Evolutionary conservation across 2,113 vertebrate genomes (phyloP), one percentile per base, ranked within the genome.

Genomic region (Eubucco bourcierii): DNA sequence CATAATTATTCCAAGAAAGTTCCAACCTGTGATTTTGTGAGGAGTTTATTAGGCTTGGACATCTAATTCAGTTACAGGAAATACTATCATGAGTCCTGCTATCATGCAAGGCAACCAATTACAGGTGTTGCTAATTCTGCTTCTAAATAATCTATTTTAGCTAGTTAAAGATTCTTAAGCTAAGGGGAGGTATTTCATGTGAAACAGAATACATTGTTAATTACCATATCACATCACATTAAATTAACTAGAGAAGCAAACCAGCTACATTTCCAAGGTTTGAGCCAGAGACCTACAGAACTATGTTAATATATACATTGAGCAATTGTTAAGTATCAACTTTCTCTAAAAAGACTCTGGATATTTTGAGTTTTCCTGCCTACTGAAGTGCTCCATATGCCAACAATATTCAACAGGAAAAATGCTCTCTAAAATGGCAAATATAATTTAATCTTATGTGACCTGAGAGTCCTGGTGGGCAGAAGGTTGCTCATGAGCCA

Each of bases 291-390:
- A 29, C 25, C n/a, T 10, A 71, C 8, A 71, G 7, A 80, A 72
- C 59, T 9, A 75, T 9, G 7, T 8, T 37, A 55, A 47, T 25
- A 64, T 1, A 23, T 12, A 5, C 31, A 83, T 0, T 29, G 12
- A 39, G 15, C 67, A 71, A 82, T 11, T 17, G 5, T 25, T 87
- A 87, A 58, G n/a, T 41, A 76, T 12, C 31, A 52, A 34, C 37
- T 11, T 39, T 39, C 9, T 39, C 37, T 39, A 39, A 39, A 39
- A 39, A 39, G 11, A 39, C 15, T 37, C 4, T 65, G 14, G 34
- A 29, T 3, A n/a, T 71, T 2, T 1, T 34, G 28, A 5, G 24
- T 6, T 80, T 63, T 74, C 56, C 15, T 73, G n/a, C 24, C 28
- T 67, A 31, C 12, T 74, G 29, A 24, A 80, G 39, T 14, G 17